Percentiles rank a stretch among this genome's conserved stretches.
These are phyloP conservation scores for Spea hammondii DNA, from an alignment of 2,797 vertebrate species.

Conservation along the genomic window DNA sequence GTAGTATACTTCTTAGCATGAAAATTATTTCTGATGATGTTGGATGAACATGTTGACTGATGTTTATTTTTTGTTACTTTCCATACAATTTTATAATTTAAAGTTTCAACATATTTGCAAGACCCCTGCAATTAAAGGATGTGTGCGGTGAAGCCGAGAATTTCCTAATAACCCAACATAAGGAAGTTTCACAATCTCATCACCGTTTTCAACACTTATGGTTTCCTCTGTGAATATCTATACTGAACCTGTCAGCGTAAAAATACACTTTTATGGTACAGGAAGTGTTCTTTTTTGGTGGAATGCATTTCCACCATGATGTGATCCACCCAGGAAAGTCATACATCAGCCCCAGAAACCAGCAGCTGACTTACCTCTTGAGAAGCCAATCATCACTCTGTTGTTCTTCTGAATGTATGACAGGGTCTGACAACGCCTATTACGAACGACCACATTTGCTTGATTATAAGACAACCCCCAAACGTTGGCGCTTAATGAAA, in stretches of 20 bases:
- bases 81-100: not conserved
- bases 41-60: too few species aligned
- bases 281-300: not conserved
- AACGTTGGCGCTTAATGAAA: too few species aligned
- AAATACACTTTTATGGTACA: not conserved
- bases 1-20: too few species aligned
- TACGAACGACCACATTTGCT: too few species aligned
- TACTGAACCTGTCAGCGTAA: not conserved
- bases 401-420: too few species aligned
- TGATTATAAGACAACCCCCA: too few species aligned
- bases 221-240: not conserved
- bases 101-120: constrained; percentile 3
- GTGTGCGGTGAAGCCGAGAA: constrained; percentile 5
- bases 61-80: too few species aligned
- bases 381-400: too few species aligned
- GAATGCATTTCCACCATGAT: not conserved
- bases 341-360: not conserved
- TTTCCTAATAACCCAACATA: constrained; percentile 12
- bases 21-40: too few species aligned
- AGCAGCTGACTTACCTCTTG: not conserved
- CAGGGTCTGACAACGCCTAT: too few species aligned
- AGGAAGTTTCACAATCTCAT: constrained; percentile 39
- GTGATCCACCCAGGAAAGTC: too few species aligned
- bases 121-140: constrained; percentile 15
- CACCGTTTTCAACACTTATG: constrained; percentile 13